These are phyloP conservation scores for Pemphredon lugubris DNA, from an alignment of 2,888 invertebrate species.

Conservation along the genomic window DNA sequence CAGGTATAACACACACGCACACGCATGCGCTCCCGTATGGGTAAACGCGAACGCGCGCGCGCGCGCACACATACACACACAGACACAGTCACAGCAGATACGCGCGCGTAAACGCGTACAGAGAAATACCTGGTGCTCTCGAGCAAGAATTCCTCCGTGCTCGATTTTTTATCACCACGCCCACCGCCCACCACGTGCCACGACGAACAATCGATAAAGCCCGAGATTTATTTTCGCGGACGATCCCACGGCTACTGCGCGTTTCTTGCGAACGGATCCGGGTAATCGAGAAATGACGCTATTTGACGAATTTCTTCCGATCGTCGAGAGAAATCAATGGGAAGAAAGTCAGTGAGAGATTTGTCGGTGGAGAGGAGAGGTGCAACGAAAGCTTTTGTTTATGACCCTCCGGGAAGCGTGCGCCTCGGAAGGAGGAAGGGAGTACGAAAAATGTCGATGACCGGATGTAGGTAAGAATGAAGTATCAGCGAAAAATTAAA, in stretches of 20 bases:
- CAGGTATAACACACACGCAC: slow-evolving; percentile 38
- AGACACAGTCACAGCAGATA: slow-evolving; percentile 15
- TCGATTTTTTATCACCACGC: slow-evolving; percentile 57
- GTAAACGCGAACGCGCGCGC: neutral
- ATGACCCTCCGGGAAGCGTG: neutral
- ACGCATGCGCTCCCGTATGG: slow-evolving; percentile 1
- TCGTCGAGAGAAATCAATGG: neutral
- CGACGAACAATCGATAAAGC: slow-evolving; percentile 58
- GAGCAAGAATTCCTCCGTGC: slow-evolving; percentile 42
- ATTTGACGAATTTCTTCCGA: neutral
- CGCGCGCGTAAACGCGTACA: slow-evolving; percentile 5
- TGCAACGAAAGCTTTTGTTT: slow-evolving; percentile 23
- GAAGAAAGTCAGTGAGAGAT: neutral
- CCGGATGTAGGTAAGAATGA: neutral
- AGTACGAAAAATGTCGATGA: slow-evolving; percentile 34
- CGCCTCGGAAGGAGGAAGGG: slow-evolving; percentile 19
- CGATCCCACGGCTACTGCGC: slow-evolving; percentile 27
- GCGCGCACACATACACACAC: too few species aligned
- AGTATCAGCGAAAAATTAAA: too few species aligned
- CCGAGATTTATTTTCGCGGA: slow-evolving; percentile 54
- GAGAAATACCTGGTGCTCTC: slow-evolving; percentile 22
- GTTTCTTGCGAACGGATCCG: slow-evolving; percentile 3
- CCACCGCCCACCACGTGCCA: slow-evolving; percentile 21
- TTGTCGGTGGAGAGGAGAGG: too few species aligned
- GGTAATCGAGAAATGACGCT: neutral